Percentiles rank a stretch among this genome's conserved stretches.
These are phyloP conservation scores for Lepus europaeus DNA, from an alignment of 2,113 vertebrate species.

Conservation along the genomic window DNA sequence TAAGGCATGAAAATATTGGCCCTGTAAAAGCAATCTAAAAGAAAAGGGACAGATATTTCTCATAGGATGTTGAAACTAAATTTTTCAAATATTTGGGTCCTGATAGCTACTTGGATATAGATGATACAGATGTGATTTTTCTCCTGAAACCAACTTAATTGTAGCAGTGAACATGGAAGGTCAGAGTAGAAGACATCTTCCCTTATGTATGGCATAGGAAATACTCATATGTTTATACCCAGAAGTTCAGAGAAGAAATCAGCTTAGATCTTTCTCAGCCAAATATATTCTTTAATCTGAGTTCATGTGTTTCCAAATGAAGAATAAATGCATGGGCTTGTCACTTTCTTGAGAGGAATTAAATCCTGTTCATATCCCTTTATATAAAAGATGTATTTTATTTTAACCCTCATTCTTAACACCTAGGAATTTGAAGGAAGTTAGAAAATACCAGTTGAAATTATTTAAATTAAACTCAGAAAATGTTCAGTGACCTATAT, in stretches of 20 bases:
- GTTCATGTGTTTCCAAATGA: slow-evolving; percentile 26
- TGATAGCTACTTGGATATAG: neutral
- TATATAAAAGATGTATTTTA: neutral
- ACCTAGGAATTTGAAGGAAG: slow-evolving; percentile 56
- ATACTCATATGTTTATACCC: neutral
- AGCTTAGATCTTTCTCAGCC: neutral
- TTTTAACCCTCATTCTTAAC: slow-evolving; percentile 43
- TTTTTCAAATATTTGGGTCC: neutral
- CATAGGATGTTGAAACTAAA: neutral
- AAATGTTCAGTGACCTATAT: slow-evolving; percentile 69
- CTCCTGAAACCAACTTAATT: slow-evolving; percentile 4
- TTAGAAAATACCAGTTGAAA: slow-evolving; percentile 43
- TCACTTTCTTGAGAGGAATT: slow-evolving; percentile 44
- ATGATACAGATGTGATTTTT: neutral
- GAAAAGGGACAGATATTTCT: neutral
- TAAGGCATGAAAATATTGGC: neutral
- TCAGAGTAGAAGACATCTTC: neutral
- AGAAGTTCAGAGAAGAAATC: neutral
- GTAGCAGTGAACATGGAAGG: neutral
- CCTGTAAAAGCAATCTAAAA: neutral
- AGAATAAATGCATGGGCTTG: slow-evolving; percentile 2
- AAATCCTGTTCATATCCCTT: slow-evolving; percentile 41
- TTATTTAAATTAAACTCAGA: slow-evolving; percentile 74
- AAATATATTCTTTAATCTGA: slow-evolving; percentile 49
- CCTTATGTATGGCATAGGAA: neutral